Evolutionary conservation across 2,888 invertebrate species (phyloP).

Genomic region (Campoletis raptor): DNA sequence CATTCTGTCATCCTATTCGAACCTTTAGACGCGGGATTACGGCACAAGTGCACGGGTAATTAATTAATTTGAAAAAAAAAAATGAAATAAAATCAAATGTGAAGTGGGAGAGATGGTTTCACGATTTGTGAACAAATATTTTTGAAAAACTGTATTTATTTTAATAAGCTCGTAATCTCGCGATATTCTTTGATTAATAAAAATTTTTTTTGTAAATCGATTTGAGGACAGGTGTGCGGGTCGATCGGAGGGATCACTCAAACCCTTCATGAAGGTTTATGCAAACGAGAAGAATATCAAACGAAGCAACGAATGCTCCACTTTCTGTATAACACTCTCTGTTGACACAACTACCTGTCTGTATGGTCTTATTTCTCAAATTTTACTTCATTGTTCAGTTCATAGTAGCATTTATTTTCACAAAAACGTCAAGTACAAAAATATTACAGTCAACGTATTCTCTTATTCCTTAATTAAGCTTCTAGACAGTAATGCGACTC

Average conservation of each 20-base stretch:
- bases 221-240: background rate
- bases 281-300: conserved; percentile 1
- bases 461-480: conserved; percentile 72
- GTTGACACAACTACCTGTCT: conserved; percentile 16
- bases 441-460: conserved; percentile 80
- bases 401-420: conserved; percentile 66
- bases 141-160: background rate
- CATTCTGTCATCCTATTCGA: background rate
- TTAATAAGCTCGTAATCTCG: conserved; percentile 6
- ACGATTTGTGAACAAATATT: background rate
- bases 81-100: background rate
- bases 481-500: conserved; percentile 36
- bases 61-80: background rate
- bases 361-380: background rate
- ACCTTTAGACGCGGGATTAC: background rate
- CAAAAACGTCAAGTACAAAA: conserved; percentile 79
- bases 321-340: conserved; percentile 32
- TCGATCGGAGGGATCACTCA: conserved; percentile 3
- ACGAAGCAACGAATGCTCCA: background rate
- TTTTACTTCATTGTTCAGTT: background rate
- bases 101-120: background rate
- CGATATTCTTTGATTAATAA: conserved; percentile 1
- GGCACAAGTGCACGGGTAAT: background rate
- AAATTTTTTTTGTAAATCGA: background rate
- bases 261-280: background rate